phyloP scores from a whole-genome alignment of 2,888 invertebrate genomes.

The Heliconius charithonia region DNA sequence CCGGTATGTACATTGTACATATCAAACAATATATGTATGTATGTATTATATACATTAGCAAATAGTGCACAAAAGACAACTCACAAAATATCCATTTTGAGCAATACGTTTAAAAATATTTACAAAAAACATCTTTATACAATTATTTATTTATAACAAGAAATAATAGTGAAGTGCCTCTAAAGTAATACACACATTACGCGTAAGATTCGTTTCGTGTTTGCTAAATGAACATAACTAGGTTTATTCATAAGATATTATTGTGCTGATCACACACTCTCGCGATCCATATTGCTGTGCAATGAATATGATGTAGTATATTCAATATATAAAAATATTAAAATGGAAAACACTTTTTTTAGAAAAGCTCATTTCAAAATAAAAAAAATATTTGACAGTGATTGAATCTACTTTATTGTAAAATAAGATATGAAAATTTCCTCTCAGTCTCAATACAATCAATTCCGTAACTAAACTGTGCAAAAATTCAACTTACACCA shows the following conservation, averaged over 20 bases:
- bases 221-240: constrained; percentile 38
- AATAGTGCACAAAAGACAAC: constrained; percentile 82
- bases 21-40: constrained; percentile 56
- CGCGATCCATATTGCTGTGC: neutral
- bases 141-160: constrained; percentile 55
- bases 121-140: constrained; percentile 73
- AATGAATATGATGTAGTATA: too few relatives aligned
- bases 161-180: constrained; percentile 50
- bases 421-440: neutral
- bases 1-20: constrained; percentile 66
- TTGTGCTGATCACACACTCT: constrained; percentile 19
- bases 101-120: constrained; percentile 80
- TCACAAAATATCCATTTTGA: constrained; percentile 83
- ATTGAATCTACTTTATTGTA: neutral
- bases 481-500: neutral
- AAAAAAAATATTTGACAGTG: neutral
- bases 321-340: too few relatives aligned
- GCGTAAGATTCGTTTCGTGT: constrained; percentile 38
- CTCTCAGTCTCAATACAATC: neutral
- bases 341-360: too few relatives aligned
- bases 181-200: constrained; percentile 41
- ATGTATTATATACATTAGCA: constrained; percentile 73
- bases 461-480: neutral
- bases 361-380: neutral
- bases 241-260: constrained; percentile 44